Evolutionary conservation across 2,797 vertebrate genomes (phyloP), one percentile per base, ranked within the genome.

Genomic region (Sebastes reedi): DNA sequence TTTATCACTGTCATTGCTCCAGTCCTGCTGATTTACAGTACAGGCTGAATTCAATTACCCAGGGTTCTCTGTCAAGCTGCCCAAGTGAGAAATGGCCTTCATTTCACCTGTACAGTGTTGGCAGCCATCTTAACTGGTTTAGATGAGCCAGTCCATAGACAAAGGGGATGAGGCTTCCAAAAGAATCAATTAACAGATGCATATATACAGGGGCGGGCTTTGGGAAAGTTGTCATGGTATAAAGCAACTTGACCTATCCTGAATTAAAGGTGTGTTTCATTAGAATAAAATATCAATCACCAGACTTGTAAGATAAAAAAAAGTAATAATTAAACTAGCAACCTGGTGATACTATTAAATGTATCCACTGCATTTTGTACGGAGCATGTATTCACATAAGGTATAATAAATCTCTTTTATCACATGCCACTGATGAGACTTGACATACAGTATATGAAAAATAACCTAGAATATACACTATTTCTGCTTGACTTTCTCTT

Each of bases 71-170:
- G 84, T 92, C 85, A 76, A 68, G 81, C 82, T 79, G 86, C 83
- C 84, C 62, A 2, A 52, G 81, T 89, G 92, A 91, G 86, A 67
- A 92, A 91, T 89, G 80, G 83, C 89, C 81, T 84, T 91, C 78
- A 87, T 91, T 92, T 78, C 81, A 87, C 84, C 85, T 87, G 80
- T 58, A 72, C 75, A 27, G 83, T 34, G 77, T 79, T 85, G 81
- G 81, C 86, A 85, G 73, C 69, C 80, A 76, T 82, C 67, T 89
- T 81, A 67, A 82, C 82, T 58, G 75, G 58, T 78, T 72, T 18
- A 71, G 75, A 79, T 73, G 67, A 83, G 59, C 56, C 18, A 24
- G 60, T 60, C 60, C 56, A 60, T 61, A 78, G 50, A 87, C 72
- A 77, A 77, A 72, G 30, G 36, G 36, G 52, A 77, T 52, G 62